Base-by-base conservation (phyloP, 2,888 invertebrate genomes). In the Drosophila multiciliata region DNA sequence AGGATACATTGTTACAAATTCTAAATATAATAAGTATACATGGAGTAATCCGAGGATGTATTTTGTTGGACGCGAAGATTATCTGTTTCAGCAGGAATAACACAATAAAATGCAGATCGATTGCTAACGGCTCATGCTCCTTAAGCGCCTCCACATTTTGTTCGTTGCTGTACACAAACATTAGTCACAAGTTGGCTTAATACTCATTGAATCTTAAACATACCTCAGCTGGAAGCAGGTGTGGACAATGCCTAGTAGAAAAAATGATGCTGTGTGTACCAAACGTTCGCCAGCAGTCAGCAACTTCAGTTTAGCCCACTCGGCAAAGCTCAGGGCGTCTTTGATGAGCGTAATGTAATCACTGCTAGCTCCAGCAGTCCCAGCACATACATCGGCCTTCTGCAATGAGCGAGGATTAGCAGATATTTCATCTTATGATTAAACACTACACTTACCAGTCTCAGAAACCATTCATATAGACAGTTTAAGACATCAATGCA, bases 171-270 rank as follows among this genome's bases (percentile, higher is more conserved):
- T 23, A 9, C 6, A 29, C 26, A 26, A 9, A 9, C 12, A 32
- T 36, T 35, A 60, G 11, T 32, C 20, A 4, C 33, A 9, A 20
- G 11, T 36, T 4, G 12, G 15, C 15, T 12, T 20, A 26, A 9
- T 38, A 9, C 2, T 4, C 6, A 1, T 15, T 20, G 17, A 0
- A 38, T 29, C 33, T 7, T 0, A 7, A 6, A 0, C 60, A 42
- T 5, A 75, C 80, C 69, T 58, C 7, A 68, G 38, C 3, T 77
- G 50, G 45, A 74, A 52, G 8, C 57, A 73, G 9, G 57, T 53
- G 35, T 57, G 59, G 1, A 88, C 78, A 36, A 82, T 59, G 6
- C 49, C 52, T 2, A 87, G 63, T 7, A 86, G 54, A 38, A 83
- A 75, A 36, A 62, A 78, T 3, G 61, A 20, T 7, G 66, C 33